Conservation (phyloP, 2,797 vertebrate genomes). For the Hylomyscus alleni region DNA sequence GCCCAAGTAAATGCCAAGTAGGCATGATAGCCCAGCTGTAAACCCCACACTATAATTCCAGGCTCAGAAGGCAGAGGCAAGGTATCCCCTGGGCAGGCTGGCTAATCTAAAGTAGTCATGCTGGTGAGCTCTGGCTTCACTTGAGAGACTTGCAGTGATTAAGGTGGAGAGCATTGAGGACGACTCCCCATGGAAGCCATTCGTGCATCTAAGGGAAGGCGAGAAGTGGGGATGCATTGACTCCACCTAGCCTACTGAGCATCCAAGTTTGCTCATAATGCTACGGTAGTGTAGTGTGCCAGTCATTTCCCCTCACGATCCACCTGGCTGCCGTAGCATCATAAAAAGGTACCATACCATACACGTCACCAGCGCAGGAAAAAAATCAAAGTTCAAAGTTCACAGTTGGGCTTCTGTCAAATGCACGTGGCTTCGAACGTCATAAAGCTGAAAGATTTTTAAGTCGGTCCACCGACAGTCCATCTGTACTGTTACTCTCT, state of each 20-base stretch:
- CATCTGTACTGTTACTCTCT: not conserved
- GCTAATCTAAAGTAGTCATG: not conserved
- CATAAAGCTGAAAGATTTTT: no score
- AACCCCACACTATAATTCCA: not conserved
- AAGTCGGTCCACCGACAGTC: no score
- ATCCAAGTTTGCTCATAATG: no score
- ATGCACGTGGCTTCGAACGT: not conserved
- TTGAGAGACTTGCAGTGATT: not conserved
- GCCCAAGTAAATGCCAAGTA: not conserved
- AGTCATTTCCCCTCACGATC: not conserved
- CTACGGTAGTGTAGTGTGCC: not conserved
- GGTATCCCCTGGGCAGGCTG: not conserved
- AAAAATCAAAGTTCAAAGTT: not conserved
- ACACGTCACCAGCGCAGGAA: not conserved
- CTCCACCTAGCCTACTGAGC: not conserved
- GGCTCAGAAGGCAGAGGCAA: not conserved
- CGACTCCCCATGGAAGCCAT: not conserved
- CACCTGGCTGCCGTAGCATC: not conserved
- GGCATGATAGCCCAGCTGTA: not conserved
- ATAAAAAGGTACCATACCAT: not conserved
- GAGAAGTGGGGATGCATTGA: not conserved
- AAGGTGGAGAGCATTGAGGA: not conserved
- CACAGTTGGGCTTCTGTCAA: not conserved
- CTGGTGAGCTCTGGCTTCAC: not conserved
- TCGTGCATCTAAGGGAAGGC: not conserved